These are phyloP conservation scores for Pampus argenteus DNA, from an alignment of 2,797 vertebrate genomes.

Conservation along the genomic window DNA sequence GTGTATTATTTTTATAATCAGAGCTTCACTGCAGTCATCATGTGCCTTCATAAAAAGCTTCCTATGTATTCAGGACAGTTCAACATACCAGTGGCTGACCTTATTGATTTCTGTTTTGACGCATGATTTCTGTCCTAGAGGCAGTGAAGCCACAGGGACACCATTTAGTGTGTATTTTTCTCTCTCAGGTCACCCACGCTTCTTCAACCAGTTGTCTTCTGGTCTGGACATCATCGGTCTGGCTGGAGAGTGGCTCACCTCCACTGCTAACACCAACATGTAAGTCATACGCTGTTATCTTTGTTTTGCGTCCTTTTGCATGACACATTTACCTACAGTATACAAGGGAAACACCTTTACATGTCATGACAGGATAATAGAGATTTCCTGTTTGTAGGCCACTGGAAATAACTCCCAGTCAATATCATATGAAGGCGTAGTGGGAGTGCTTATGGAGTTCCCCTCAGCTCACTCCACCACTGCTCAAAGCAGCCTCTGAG, in stretches of 20 bases:
- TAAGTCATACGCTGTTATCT: conserved; percentile 76
- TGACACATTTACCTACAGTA: not conserved
- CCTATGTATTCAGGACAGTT: not conserved
- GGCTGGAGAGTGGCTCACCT: conserved; percentile 98
- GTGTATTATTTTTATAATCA: not conserved
- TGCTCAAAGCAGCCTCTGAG: conserved; percentile 36
- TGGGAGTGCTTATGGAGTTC: conserved; percentile 32
- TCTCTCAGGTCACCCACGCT: conserved; percentile 93
- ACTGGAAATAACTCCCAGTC: conserved; percentile 53
- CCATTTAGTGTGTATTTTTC: conserved; percentile 19
- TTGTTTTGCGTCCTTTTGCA: conserved; percentile 12
- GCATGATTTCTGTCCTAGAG: not conserved
- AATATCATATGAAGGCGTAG: conserved; percentile 29
- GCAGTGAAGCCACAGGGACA: not conserved
- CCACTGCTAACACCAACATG: conserved; percentile 98
- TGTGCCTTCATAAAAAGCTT: conserved; percentile 6
- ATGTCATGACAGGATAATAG: conserved; percentile 36
- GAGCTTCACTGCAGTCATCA: not conserved
- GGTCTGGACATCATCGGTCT: conserved; percentile 97
- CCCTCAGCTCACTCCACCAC: conserved; percentile 22
- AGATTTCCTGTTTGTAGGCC: conserved; percentile 52
- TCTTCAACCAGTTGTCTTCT: conserved; percentile 98
- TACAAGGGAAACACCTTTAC: conserved; percentile 38
- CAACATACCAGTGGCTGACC: not conserved
- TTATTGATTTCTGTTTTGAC: conserved; percentile 9